Conservation (phyloP, 2,113 vertebrate species). For the Labrus mixtus region DNA sequence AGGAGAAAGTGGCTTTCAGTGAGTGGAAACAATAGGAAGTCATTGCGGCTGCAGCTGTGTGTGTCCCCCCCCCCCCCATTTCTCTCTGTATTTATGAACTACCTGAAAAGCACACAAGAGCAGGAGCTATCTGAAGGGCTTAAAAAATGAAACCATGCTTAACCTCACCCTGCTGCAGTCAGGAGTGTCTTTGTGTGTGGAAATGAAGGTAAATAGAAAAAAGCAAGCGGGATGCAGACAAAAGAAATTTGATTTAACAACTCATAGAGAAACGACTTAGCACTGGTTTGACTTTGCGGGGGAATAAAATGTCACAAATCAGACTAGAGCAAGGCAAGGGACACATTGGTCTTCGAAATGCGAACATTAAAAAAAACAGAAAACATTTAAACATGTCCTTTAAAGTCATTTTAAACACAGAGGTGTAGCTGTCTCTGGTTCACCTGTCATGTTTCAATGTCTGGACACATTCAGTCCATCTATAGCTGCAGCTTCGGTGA, state of each 20-base stretch:
- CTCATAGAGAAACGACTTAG: constrained; percentile 11
- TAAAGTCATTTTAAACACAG: neutral
- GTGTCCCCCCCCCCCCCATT: constrained; percentile 55
- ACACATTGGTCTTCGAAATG: too few species aligned
- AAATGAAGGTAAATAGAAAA: constrained; percentile 64
- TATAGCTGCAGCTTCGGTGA: constrained; percentile 40
- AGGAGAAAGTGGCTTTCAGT: constrained; percentile 79
- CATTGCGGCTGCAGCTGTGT: constrained; percentile 80
- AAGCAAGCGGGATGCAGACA: constrained; percentile 54
- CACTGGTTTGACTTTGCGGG: neutral
- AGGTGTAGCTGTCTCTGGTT: neutral
- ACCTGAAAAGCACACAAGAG: constrained; percentile 9
- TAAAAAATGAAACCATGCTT: neutral
- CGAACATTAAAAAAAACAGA: neutral
- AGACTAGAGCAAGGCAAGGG: neutral
- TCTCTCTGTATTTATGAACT: constrained; percentile 23
- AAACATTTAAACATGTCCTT: neutral
- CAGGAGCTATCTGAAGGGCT: neutral
- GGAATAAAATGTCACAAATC: constrained; percentile 17
- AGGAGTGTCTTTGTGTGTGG: neutral
- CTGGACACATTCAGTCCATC: constrained; percentile 29
- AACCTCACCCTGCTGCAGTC: neutral
- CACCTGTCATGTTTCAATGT: constrained; percentile 39
- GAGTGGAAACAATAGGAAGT: constrained; percentile 83
- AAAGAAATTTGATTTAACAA: constrained; percentile 68